Conservation (phyloP, 2,888 invertebrate genomes). For the Zhengitettix transpicula region DNA sequence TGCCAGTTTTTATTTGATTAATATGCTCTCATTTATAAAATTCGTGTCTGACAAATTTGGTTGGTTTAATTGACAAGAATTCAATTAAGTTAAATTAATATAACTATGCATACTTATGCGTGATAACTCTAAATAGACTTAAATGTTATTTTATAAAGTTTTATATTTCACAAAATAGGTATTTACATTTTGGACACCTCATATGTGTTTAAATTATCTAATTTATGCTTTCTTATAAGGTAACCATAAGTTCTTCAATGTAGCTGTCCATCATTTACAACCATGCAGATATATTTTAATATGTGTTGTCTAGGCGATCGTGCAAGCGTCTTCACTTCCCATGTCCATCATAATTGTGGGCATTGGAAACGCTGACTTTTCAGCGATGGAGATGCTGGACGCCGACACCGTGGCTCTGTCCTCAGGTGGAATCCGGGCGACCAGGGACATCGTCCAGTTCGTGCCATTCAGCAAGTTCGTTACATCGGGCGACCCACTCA, state of each 20-base stretch:
- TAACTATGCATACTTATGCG: no score
- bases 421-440: constrained; percentile 22
- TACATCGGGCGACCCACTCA: constrained; percentile 18
- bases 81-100: no score
- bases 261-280: not conserved
- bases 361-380: constrained; percentile 19
- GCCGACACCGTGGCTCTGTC: constrained; percentile 18
- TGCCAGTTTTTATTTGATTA: no score
- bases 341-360: constrained; percentile 41
- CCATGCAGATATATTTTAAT: not conserved
- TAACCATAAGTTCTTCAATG: not conserved
- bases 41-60: no score
- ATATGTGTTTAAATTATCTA: not conserved
- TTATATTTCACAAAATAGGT: no score
- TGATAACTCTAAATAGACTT: no score
- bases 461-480: constrained; percentile 30
- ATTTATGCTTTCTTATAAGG: not conserved
- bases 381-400: constrained; percentile 20
- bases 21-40: no score
- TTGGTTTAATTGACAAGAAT: no score
- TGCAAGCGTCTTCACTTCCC: constrained; percentile 32
- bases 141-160: no score
- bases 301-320: constrained; percentile 16
- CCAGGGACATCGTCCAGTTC: constrained; percentile 42
- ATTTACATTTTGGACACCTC: not conserved